phyloP scores from a whole-genome alignment of 2,797 vertebrate genomes.

The Notamacropus eugenii region DNA sequence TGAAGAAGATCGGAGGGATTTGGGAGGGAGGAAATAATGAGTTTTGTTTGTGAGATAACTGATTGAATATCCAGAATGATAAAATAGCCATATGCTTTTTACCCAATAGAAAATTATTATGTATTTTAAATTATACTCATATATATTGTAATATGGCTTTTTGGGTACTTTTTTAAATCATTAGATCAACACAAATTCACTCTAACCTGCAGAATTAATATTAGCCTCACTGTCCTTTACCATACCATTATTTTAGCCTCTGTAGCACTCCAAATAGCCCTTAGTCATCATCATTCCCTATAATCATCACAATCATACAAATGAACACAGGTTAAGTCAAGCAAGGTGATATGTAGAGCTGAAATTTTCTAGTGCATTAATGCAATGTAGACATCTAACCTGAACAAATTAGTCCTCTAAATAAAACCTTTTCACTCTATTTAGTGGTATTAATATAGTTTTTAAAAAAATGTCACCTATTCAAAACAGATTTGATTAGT shows the following conservation, averaged over 20 bases:
- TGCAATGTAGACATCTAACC: neutral
- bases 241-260: neutral
- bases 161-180: neutral
- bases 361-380: neutral
- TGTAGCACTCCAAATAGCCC: neutral
- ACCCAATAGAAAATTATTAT: neutral
- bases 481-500: neutral
- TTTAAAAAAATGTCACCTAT: neutral
- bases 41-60: neutral
- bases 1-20: neutral
- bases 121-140: neutral
- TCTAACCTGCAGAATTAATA: neutral
- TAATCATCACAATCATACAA: neutral
- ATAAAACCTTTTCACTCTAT: neutral
- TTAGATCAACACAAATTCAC: neutral
- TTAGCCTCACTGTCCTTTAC: neutral
- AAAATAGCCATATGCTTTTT: neutral
- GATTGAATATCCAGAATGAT: neutral
- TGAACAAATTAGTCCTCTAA: neutral
- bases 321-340: neutral
- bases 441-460: neutral
- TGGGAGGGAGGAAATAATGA: neutral
- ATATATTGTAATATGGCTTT: neutral
- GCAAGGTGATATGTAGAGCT: neutral
- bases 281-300: neutral